Evolutionary conservation across 2,113 vertebrate species (phyloP), one percentile per base, ranked within the genome.

Genomic region (Hippoglossus stenolepis): DNA sequence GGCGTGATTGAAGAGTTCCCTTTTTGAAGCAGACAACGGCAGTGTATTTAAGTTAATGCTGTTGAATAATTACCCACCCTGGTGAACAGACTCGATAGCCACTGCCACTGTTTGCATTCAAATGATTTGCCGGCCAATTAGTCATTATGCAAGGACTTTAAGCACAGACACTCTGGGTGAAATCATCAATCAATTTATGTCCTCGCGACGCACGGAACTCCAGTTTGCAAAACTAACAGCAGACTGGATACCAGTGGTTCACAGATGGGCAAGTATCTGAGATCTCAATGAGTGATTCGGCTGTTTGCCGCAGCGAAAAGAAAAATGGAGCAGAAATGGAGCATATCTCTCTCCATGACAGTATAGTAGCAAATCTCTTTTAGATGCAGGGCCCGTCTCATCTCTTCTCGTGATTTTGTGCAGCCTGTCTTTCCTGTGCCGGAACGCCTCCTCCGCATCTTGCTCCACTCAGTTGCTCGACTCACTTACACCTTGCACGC

Each of bases 41-140:
- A 67, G 71, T 60, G 74, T 69, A 66, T 88, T 79, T 88, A 74
- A 78, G 57, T 82, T 88, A 80, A 91, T 71, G 77, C 69, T 62
- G 76, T 60, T 85, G 81, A 89, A 87, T 88, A 85, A 87, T 88
- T 85, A 80, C 63, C 54, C 63, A 62, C 60, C 49, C 54, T 3
- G 64, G 65, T 74, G 65, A 77, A 66, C 83, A 79, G 63, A 70
- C 72, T 89, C 69, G 59, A 83, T 79, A 77, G 65, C 63, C 68
- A 72, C 49, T 45, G 83, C 35, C 64, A 69, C 57, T 28, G 79
- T 83, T 88, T 88, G 80, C 72, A 82, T 87, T 83, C 73, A 73
- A 35, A 81, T 77, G 28, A 18, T 72, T 84, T 79, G 74, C 83
- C 47, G 71, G 56, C 65, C 85, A 87, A 85, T 88, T 88, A 83